Percentiles rank a stretch among this genome's conserved stretches.
Conservation (phyloP, 1,140 invertebrate genomes). For the Hyphantria cunea region DNA sequence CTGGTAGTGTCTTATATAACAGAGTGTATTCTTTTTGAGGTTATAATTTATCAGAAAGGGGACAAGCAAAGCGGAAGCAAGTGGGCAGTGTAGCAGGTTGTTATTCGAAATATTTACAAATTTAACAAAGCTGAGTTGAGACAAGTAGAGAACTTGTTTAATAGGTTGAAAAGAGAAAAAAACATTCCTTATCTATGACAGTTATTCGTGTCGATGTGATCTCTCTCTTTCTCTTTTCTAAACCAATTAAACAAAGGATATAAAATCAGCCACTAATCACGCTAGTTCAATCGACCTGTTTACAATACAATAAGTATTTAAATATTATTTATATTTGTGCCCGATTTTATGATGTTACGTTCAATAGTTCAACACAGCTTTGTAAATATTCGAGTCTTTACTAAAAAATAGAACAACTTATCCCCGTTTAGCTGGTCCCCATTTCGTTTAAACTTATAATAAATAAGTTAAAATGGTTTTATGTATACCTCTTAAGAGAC, state of each 20-base stretch:
- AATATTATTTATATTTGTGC: too few relatives aligned
- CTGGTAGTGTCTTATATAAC: too few relatives aligned
- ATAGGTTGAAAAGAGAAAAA: not conserved
- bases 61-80: not conserved
- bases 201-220: not conserved
- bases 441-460: not conserved
- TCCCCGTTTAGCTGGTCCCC: not conserved
- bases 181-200: not conserved
- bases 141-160: not conserved
- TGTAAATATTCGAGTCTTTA: not conserved
- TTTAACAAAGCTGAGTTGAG: not conserved
- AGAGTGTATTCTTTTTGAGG: too few relatives aligned
- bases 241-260: too few relatives aligned
- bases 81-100: conserved; percentile 16
- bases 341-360: not conserved
- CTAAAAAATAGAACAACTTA: not conserved
- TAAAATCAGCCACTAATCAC: too few relatives aligned
- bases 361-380: not conserved
- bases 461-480: too few relatives aligned
- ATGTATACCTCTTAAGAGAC: too few relatives aligned
- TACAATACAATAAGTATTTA: too few relatives aligned
- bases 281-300: too few relatives aligned
- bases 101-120: not conserved
- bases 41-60: not conserved
- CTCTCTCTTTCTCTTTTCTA: not conserved